A percentile compares a stretch with the other conserved stretches of the same genome.
Evolutionary conservation across 2,113 vertebrate species (phyloP).

Genomic region (Fulmarus glacialis): DNA sequence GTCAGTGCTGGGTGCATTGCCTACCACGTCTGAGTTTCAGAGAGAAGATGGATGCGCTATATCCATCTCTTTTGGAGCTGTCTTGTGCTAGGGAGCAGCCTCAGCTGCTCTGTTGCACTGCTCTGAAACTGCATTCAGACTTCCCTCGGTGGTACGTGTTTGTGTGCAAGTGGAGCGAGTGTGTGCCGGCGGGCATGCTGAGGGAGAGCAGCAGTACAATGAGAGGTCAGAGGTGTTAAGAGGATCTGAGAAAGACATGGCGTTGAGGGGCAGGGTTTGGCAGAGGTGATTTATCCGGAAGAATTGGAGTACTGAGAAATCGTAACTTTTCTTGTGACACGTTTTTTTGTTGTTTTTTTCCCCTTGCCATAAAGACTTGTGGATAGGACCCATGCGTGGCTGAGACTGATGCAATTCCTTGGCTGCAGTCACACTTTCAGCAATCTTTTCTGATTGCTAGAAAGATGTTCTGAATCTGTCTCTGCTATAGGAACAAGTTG

Average conservation of each 20-base stretch:
- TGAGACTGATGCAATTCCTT: background rate
- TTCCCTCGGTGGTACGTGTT: rapidly evolving
- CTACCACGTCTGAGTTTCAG: too few species aligned
- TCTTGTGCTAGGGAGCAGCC: background rate
- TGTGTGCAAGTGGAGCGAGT: rapidly evolving
- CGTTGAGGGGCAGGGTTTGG: background rate
- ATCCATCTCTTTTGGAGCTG: background rate
- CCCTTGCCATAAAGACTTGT: background rate
- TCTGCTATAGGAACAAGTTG: background rate
- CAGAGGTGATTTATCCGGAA: background rate
- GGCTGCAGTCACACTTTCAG: background rate
- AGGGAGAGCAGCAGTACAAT: background rate
- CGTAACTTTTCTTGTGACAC: background rate
- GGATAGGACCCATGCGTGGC: background rate
- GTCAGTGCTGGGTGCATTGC: background rate
- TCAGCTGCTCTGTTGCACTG: background rate
- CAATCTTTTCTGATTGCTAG: background rate
- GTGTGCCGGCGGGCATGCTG: rapidly evolving
- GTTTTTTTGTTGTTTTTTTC: rapidly evolving
- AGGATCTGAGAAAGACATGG: background rate
- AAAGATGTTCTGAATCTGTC: background rate
- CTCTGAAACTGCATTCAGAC: background rate
- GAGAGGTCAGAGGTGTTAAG: background rate
- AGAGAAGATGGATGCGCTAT: background rate
- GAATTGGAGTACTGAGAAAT: background rate